These are phyloP conservation scores for Chaenocephalus aceratus DNA, from an alignment of 2,113 vertebrate species.

Conservation along the genomic window DNA sequence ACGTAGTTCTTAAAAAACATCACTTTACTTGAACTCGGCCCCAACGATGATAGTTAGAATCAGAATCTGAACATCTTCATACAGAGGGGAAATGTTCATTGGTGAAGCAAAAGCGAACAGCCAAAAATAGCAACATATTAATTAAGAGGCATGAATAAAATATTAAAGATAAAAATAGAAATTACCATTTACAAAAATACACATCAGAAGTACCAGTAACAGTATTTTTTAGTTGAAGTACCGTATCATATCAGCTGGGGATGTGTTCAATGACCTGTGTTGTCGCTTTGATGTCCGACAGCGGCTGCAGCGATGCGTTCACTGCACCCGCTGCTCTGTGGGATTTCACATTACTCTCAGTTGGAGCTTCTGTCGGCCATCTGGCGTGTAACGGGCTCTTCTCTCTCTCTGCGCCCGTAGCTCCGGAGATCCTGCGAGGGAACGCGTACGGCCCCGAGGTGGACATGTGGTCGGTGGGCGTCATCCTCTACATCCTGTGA, in stretches of 20 bases:
- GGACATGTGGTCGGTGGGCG: conserved; percentile 94
- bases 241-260: not conserved
- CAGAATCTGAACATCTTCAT: too few relatives aligned
- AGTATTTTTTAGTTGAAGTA: not conserved
- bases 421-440: conserved; percentile 90
- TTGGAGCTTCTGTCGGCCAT: conserved; percentile 46
- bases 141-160: too few relatives aligned
- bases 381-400: conserved; percentile 47
- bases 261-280: conserved; percentile 20
- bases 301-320: conserved; percentile 42
- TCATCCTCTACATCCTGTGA: conserved; percentile 95
- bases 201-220: not conserved
- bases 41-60: too few relatives aligned
- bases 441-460: conserved; percentile 90
- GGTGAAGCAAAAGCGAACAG: too few relatives aligned
- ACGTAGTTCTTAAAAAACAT: too few relatives aligned
- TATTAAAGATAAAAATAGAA: too few relatives aligned
- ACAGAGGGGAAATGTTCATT: too few relatives aligned
- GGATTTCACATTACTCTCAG: conserved; percentile 35
- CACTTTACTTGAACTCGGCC: too few relatives aligned
- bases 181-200: too few relatives aligned
- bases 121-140: too few relatives aligned
- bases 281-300: not conserved
- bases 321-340: conserved; percentile 40
- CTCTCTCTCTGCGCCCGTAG: conserved; percentile 69